Conservation (phyloP, 2,113 vertebrate species). For the Camelus bactrianus region DNA sequence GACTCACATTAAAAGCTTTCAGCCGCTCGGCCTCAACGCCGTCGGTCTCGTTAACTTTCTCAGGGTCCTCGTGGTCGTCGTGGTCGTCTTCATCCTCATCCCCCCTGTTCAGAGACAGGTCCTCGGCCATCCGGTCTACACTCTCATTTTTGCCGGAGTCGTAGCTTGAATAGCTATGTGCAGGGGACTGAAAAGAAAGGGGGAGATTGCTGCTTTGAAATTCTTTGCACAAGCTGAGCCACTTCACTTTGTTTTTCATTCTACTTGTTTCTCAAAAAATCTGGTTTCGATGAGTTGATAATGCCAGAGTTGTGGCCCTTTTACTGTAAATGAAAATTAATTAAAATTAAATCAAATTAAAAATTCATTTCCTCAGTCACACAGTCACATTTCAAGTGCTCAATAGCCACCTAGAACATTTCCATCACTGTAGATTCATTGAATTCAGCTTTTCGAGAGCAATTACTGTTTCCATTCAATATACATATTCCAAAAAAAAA, state of each 20-base stretch:
- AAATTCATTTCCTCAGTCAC: neutral
- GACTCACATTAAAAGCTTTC: slow-evolving; percentile 93
- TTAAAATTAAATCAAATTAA: neutral
- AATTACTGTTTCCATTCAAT: slow-evolving; percentile 35
- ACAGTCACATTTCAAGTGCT: neutral
- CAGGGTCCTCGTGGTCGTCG: slow-evolving; percentile 90
- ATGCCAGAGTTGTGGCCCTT: neutral
- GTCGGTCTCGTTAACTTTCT: slow-evolving; percentile 90
- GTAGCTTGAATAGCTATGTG: slow-evolving; percentile 92
- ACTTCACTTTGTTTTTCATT: neutral
- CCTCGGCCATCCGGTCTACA: slow-evolving; percentile 89
- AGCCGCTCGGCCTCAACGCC: slow-evolving; percentile 91
- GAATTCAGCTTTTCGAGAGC: neutral
- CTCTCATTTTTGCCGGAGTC: slow-evolving; percentile 92
- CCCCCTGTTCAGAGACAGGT: slow-evolving; percentile 89
- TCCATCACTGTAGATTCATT: neutral
- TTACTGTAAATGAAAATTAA: slow-evolving; percentile 33
- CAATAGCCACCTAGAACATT: neutral
- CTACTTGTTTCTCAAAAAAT: neutral
- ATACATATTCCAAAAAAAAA: neutral
- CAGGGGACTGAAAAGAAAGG: slow-evolving; percentile 89
- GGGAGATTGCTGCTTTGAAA: slow-evolving; percentile 54
- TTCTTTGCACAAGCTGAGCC: neutral
- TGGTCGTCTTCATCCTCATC: slow-evolving; percentile 93
- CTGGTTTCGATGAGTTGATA: neutral